phyloP scores from a whole-genome alignment of 1,140 invertebrate species.

The Atta texana region DNA sequence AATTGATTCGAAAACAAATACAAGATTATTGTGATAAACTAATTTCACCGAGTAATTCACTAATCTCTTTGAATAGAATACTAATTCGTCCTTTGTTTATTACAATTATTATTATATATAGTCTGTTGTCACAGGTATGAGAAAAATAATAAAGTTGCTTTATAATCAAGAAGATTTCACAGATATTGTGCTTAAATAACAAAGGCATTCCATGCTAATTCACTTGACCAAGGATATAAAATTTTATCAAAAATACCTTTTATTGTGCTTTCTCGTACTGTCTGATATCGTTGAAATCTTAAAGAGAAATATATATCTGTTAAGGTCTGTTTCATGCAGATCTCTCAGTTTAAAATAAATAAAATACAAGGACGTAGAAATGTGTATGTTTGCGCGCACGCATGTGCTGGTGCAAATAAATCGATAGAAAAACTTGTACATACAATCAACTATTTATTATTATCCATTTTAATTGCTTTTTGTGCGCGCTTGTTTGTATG shows the following conservation, averaged over 20 bases:
- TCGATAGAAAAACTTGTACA: slow-evolving; percentile 70
- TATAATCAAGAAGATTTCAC: slow-evolving; percentile 49
- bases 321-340: slow-evolving; percentile 77
- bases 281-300: slow-evolving; percentile 81
- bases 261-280: slow-evolving; percentile 77
- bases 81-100: slow-evolving; percentile 4
- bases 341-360: slow-evolving; percentile 72
- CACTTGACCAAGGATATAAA: slow-evolving; percentile 14
- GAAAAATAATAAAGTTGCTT: slow-evolving; percentile 12
- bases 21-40: neutral
- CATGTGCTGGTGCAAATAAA: slow-evolving; percentile 65
- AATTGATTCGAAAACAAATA: neutral
- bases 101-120: slow-evolving; percentile 5
- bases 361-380: slow-evolving; percentile 62
- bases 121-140: slow-evolving; percentile 42
- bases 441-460: slow-evolving; percentile 68
- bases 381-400: slow-evolving; percentile 53
- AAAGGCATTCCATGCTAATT: slow-evolving; percentile 36
- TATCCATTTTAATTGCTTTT: slow-evolving; percentile 61
- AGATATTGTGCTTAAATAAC: slow-evolving; percentile 48
- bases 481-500: slow-evolving; percentile 11
- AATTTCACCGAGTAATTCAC: slow-evolving; percentile 1
- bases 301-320: slow-evolving; percentile 83
- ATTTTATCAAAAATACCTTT: slow-evolving; percentile 66
- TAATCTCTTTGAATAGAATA: slow-evolving; percentile 20